Conservation (phyloP, 2,888 invertebrate species). For the Ophonus ardosiacus region DNA sequence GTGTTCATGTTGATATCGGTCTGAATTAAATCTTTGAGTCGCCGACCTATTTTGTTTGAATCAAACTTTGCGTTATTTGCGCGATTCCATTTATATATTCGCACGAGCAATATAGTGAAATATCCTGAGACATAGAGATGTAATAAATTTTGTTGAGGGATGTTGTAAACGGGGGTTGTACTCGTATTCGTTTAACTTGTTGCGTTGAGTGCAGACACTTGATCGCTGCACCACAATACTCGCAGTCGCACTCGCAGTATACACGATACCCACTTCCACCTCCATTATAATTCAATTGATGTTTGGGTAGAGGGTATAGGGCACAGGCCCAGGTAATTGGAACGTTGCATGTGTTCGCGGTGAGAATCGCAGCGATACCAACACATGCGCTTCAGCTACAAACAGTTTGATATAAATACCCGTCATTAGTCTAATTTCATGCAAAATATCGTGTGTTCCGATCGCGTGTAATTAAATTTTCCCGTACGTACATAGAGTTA, state of each 20-base stretch:
- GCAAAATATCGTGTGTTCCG: constrained; percentile 59
- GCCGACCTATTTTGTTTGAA: too few species aligned
- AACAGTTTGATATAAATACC: constrained; percentile 62
- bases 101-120: too few species aligned
- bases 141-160: not conserved
- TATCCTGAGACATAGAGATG: too few species aligned
- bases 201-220: constrained; percentile 43
- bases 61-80: too few species aligned
- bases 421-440: constrained; percentile 62
- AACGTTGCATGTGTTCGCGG: constrained; percentile 55
- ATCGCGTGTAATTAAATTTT: constrained; percentile 62
- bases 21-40: too few species aligned
- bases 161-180: not conserved
- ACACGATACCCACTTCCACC: not conserved
- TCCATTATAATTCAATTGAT: constrained; percentile 61
- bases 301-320: constrained; percentile 30
- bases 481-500: constrained; percentile 55
- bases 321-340: constrained; percentile 40
- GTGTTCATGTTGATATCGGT: too few species aligned
- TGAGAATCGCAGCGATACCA: constrained; percentile 55
- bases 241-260: not conserved
- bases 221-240: constrained; percentile 34
- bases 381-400: constrained; percentile 44
- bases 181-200: constrained; percentile 43
- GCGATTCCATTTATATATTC: too few species aligned